These are phyloP conservation scores for Eueremaeus valkanovi DNA, from an alignment of 2,888 invertebrate species.

Conservation along the genomic window DNA sequence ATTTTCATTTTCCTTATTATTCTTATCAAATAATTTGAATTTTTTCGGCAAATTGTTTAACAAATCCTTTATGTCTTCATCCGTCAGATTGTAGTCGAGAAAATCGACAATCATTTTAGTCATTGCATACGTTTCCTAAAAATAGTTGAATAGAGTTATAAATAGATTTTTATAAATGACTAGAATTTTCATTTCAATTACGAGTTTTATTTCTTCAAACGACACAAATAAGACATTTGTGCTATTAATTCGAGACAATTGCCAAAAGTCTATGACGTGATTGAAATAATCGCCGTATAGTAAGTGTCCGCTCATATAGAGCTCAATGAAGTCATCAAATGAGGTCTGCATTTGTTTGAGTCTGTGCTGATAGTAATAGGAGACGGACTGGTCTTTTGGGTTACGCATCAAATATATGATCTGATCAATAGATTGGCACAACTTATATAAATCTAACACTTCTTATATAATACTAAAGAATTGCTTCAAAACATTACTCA, in stretches of 20 bases:
- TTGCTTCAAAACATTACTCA: no score
- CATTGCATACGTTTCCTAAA: conserved; percentile 57
- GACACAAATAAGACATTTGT: conserved; percentile 51
- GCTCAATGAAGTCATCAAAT: conserved; percentile 53
- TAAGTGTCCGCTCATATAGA: conserved; percentile 53
- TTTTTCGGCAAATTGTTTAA: conserved; percentile 40
- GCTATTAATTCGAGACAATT: conserved; percentile 48
- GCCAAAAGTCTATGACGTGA: conserved; percentile 53
- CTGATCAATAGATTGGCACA: no score
- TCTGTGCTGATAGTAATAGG: conserved; percentile 53
- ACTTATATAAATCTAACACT: no score
- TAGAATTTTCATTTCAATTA: no score
- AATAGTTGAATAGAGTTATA: neutral
- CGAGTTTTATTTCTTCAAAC: conserved; percentile 54
- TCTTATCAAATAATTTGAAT: no score
- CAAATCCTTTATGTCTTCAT: conserved; percentile 50
- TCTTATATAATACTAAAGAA: no score
- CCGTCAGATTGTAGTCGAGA: conserved; percentile 55
- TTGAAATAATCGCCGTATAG: conserved; percentile 56
- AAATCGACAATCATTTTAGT: conserved; percentile 59
- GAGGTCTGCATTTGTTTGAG: conserved; percentile 52
- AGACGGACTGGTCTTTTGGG: conserved; percentile 55
- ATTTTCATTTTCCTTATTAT: no score
- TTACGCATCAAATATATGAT: conserved; percentile 56
- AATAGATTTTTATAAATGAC: neutral